Conservation (phyloP, 2,113 vertebrate genomes). For the Pollimyrus isidori region DNA sequence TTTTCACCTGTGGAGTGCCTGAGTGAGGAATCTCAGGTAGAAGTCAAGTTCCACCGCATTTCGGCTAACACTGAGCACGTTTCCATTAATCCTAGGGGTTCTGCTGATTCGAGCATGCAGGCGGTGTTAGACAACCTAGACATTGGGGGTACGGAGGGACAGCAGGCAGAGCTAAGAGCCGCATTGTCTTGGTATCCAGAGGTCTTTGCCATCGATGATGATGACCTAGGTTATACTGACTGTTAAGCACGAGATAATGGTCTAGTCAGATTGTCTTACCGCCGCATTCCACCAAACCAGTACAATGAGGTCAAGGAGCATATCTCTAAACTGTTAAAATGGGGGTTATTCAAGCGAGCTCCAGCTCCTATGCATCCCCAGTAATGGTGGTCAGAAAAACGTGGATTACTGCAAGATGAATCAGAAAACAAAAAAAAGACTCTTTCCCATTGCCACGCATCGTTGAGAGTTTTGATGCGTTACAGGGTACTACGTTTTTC, state of each 20-base stretch:
- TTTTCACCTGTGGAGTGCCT: background rate
- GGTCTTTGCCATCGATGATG: background rate
- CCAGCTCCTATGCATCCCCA: constrained; percentile 14
- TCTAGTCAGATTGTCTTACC: background rate
- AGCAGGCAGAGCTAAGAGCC: background rate
- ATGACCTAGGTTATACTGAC: constrained; percentile 23
- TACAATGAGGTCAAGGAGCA: constrained; percentile 7
- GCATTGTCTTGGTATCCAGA: background rate
- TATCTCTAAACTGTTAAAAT: constrained; percentile 8
- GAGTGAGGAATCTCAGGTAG: background rate
- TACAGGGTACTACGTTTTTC: constrained; percentile 9
- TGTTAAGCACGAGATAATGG: constrained; percentile 10
- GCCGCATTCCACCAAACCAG: constrained; percentile 12
- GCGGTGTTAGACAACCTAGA: background rate
- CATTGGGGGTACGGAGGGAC: background rate
- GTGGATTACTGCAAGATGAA: constrained; percentile 7
- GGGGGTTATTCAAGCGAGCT: background rate
- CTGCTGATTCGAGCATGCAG: background rate
- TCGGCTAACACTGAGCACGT: background rate
- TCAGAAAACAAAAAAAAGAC: constrained; percentile 14
- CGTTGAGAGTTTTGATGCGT: constrained; percentile 5
- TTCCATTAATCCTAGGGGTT: background rate
- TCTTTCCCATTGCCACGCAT: constrained; percentile 8
- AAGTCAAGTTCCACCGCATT: constrained; percentile 16
- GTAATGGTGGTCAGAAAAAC: background rate